Evolutionary conservation across 2,797 vertebrate genomes (phyloP), one percentile per base, ranked within the genome.

Genomic region (Neosalanx taihuensis): DNA sequence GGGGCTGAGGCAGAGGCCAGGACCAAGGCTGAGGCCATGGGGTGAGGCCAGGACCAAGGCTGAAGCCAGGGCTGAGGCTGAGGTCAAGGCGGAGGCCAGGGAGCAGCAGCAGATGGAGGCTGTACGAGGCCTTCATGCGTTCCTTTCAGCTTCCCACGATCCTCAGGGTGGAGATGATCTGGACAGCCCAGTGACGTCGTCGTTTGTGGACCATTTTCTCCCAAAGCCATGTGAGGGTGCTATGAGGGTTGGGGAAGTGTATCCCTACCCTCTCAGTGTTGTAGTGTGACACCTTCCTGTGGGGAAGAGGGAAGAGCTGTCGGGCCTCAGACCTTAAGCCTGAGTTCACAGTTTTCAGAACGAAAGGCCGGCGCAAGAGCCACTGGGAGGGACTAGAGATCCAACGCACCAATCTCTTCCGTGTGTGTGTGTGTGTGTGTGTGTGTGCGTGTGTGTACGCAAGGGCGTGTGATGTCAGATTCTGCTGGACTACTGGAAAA

Each of bases 91-190:
- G 3, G 33, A 35, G 33, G 33, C 33, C 33, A 35, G 46, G 51
- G 51, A n/a, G 51, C 51, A 17, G 51, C 15, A 17, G 51, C 15
- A 56, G 51, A 3, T 4, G 15, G 51, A 94, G 94, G 94, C 94
- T 93, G 92, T 94, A 93, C 85, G 92, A 95, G 95, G 96, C 96
- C 96, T 97, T 95, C 84, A 80, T 92, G 93, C 94, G 90, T 93
- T 95, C 92, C 89, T 93, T 94, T 93, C 92, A 93, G 89, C 94
- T 95, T 96, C 94, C 95, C 94, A 93, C 92, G 93, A 96, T 96
- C 95, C 95, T 97, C 95, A 95, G 96, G 96, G 95, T 95, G 94
- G 94, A 95, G 92, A 89, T 93, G 82, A 94, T 93, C 92, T 92
- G 90, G 95, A 94, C 92, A 91, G 91, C 93, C 93, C 84, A 90